A percentile compares a stretch with the other conserved stretches of the same genome.
Conservation (phyloP, 2,797 vertebrate species). For the Podargus strigoides region DNA sequence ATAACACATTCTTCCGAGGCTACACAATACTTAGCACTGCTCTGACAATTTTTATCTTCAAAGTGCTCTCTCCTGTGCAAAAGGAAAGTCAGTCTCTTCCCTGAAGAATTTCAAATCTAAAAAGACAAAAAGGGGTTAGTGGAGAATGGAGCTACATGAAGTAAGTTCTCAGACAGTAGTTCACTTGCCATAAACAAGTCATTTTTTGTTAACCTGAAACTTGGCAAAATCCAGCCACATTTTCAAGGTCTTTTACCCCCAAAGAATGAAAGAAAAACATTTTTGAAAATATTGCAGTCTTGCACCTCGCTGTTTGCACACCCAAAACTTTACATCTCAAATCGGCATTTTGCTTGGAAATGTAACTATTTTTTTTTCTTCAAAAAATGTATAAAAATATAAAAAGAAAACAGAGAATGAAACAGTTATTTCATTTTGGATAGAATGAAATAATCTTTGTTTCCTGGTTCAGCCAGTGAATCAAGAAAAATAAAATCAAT, state of each 20-base stretch:
- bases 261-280: not conserved
- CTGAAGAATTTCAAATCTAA: constrained; percentile 39
- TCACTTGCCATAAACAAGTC: constrained; percentile 28
- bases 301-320: not conserved
- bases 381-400: not conserved
- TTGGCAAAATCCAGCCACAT: not conserved
- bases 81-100: constrained; percentile 40
- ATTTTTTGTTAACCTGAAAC: not conserved
- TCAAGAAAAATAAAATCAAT: constrained; percentile 26
- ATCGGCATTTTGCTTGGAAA: not conserved
- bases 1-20: constrained; percentile 47
- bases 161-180: constrained; percentile 11
- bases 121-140: constrained; percentile 48
- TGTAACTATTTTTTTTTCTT: accelerated
- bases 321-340: not conserved
- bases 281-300: not conserved
- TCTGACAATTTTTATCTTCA: constrained; percentile 62
- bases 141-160: not conserved
- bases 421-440: not conserved
- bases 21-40: constrained; percentile 55
- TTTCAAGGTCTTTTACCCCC: not conserved
- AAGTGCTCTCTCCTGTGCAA: constrained; percentile 34
- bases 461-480: not conserved
- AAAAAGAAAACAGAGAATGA: not conserved
- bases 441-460: not conserved